These are phyloP conservation scores for Calephelis perditalis DNA, from an alignment of 2,888 invertebrate species.

Conservation along the genomic window DNA sequence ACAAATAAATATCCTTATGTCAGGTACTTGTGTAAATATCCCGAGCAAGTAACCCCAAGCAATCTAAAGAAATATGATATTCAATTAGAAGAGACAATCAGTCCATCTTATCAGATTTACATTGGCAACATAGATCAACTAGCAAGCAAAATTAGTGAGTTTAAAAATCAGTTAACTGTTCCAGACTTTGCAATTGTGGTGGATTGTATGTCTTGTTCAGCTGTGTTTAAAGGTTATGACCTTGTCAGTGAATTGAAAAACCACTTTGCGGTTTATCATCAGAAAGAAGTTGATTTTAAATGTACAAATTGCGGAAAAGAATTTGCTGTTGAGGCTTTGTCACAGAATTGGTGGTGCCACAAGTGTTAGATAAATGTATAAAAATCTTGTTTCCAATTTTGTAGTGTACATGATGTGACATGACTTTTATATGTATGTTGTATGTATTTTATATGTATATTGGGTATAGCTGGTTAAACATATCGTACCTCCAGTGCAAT, in stretches of 20 bases:
- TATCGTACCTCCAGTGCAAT: too few species aligned
- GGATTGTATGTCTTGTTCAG: slow-evolving; percentile 41
- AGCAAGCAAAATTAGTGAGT: neutral
- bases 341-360: slow-evolving; percentile 41
- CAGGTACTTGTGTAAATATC: slow-evolving; percentile 42
- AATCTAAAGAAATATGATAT: slow-evolving; percentile 38
- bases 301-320: slow-evolving; percentile 40
- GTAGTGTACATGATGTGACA: too few species aligned
- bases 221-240: slow-evolving; percentile 28
- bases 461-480: too few species aligned
- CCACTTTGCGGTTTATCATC: slow-evolving; percentile 43
- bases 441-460: too few species aligned
- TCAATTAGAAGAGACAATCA: slow-evolving; percentile 44
- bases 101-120: slow-evolving; percentile 35
- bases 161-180: neutral
- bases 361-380: slow-evolving; percentile 30
- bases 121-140: slow-evolving; percentile 21
- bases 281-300: slow-evolving; percentile 41
- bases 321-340: slow-evolving; percentile 34
- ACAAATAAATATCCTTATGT: slow-evolving; percentile 43
- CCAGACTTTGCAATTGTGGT: slow-evolving; percentile 31
- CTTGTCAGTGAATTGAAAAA: slow-evolving; percentile 28
- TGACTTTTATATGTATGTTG: too few species aligned
- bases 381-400: too few species aligned
- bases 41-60: slow-evolving; percentile 15